Conservation (phyloP, 2,113 vertebrate species). For the Periophthalmodon schlosseri region DNA sequence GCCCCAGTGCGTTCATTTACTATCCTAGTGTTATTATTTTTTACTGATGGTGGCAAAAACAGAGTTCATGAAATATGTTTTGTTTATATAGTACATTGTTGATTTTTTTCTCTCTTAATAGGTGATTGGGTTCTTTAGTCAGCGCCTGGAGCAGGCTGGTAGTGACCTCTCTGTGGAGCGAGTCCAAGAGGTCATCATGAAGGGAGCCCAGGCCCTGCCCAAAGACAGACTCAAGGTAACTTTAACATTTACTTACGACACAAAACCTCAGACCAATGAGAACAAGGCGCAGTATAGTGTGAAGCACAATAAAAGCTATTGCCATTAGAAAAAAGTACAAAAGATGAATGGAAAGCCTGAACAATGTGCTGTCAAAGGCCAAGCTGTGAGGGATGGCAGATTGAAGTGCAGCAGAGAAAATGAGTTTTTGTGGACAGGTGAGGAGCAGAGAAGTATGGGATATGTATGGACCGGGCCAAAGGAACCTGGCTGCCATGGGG, state of each 20-base stretch:
- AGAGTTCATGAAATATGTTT: not conserved
- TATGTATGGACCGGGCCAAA: constrained; percentile 13
- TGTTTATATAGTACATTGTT: not conserved
- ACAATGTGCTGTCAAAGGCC: constrained; percentile 23
- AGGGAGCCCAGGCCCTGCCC: constrained; percentile 92
- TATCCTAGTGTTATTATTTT: not conserved
- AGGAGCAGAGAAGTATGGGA: constrained; percentile 23
- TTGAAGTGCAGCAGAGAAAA: constrained; percentile 8
- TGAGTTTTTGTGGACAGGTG: constrained; percentile 33
- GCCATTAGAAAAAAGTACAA: constrained; percentile 15
- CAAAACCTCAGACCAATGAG: not conserved
- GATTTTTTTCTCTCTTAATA: constrained; percentile 47
- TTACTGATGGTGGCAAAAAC: not conserved
- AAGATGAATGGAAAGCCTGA: constrained; percentile 18
- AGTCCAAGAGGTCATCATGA: constrained; percentile 98
- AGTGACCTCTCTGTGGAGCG: constrained; percentile 94
- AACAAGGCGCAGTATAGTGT: not conserved
- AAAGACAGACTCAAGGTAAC: constrained; percentile 93
- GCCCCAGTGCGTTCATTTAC: not conserved
- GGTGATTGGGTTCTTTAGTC: constrained; percentile 97
- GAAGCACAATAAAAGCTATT: constrained; percentile 32
- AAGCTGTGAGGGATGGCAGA: not conserved
- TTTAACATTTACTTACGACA: not conserved
- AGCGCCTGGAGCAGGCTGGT: constrained; percentile 90
- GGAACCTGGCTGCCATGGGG: constrained; percentile 39